Evolutionary conservation across 2,797 vertebrate genomes (phyloP).

Genomic region (Bryconaethiops microstoma): DNA sequence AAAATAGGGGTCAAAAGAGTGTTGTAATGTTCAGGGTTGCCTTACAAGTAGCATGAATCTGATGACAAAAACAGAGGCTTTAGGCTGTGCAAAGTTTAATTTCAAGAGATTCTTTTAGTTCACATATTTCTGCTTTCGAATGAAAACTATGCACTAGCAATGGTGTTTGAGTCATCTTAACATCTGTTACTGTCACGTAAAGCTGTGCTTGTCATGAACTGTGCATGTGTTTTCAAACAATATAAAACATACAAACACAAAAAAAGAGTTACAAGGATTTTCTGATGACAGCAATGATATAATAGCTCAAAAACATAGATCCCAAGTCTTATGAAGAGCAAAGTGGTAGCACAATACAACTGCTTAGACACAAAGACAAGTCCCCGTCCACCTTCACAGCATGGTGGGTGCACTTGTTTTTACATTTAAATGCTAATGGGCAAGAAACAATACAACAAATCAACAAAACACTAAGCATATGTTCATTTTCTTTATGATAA

Average conservation of each 20-base stretch:
- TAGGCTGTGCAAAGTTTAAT: neutral
- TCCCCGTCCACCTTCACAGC: neutral
- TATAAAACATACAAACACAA: neutral
- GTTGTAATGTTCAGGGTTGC: neutral
- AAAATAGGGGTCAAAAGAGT: neutral
- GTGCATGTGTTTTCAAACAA: neutral
- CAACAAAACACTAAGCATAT: slow-evolving; percentile 10
- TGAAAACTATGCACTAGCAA: no score
- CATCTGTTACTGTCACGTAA: no score
- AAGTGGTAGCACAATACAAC: neutral
- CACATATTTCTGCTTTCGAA: no score
- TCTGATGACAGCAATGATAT: neutral
- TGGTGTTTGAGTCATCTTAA: no score
- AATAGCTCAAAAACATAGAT: neutral
- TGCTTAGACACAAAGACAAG: slow-evolving; percentile 1
- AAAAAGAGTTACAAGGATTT: neutral
- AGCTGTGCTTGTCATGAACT: no score
- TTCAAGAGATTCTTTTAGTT: no score
- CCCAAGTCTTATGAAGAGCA: neutral
- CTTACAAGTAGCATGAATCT: neutral
- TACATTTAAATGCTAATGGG: neutral
- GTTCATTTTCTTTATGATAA: neutral
- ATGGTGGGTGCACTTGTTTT: neutral
- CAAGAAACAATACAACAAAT: neutral
- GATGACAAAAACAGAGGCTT: neutral